These are phyloP conservation scores for Ceryle rudis DNA, from an alignment of 2,797 vertebrate genomes.

Conservation along the genomic window DNA sequence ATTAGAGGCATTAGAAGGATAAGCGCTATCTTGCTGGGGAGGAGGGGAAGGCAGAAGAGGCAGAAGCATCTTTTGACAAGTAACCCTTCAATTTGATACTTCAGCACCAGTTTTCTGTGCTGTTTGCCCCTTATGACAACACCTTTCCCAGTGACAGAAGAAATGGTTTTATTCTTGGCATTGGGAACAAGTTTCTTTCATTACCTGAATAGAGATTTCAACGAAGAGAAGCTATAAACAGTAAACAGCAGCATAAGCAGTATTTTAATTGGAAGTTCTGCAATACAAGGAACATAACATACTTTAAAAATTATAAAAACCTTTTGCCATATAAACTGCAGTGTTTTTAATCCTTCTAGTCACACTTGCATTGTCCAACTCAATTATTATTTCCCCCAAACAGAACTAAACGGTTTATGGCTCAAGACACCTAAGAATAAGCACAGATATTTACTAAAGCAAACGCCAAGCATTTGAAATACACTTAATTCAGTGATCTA, in stretches of 20 bases:
- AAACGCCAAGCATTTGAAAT: not conserved
- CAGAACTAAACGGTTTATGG: not conserved
- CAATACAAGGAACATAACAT: not conserved
- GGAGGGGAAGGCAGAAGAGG: not conserved
- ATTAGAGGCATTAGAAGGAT: not conserved
- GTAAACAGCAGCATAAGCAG: slow-evolving; percentile 91
- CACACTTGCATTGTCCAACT: not conserved
- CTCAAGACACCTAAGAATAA: not conserved
- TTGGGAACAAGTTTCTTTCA: not conserved
- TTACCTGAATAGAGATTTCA: slow-evolving; percentile 90
- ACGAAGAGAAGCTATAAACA: slow-evolving; percentile 86
- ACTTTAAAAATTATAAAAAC: not conserved
- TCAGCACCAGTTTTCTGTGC: not conserved
- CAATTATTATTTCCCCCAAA: not conserved
- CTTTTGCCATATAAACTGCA: not conserved
- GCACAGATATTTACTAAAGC: not conserved
- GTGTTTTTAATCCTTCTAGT: not conserved
- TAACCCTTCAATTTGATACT: not conserved
- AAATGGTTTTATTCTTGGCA: not conserved
- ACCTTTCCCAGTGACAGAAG: not conserved
- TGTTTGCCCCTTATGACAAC: not conserved
- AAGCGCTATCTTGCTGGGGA: not conserved
- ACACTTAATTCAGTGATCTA: not conserved
- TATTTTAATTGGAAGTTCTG: slow-evolving; percentile 94
- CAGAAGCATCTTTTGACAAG: not conserved